phyloP scores from a whole-genome alignment of 2,113 vertebrate genomes.

The Natator depressus region DNA sequence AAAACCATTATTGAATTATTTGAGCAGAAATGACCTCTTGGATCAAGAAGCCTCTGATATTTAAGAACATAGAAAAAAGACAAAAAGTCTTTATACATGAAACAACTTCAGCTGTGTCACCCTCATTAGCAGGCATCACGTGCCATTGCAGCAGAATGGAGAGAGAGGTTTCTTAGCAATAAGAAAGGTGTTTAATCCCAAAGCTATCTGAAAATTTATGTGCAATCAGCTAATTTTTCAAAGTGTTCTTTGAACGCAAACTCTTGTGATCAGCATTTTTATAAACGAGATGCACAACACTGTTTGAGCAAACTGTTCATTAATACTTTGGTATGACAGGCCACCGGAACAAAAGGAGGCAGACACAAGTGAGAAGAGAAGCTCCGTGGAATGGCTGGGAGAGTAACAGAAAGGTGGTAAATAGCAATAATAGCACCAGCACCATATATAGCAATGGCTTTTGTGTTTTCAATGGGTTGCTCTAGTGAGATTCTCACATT shows the following conservation, averaged over 20 bases:
- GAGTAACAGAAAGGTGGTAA: background rate
- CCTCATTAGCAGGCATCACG: background rate
- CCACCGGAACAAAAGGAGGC: conserved; percentile 12
- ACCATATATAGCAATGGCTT: background rate
- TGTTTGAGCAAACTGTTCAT: conserved; percentile 30
- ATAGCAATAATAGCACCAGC: background rate
- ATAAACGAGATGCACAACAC: conserved; percentile 33
- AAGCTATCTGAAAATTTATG: conserved; percentile 47
- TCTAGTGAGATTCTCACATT: background rate
- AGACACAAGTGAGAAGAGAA: background rate
- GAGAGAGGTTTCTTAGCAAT: background rate
- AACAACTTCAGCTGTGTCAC: background rate
- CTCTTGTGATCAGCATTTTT: background rate
- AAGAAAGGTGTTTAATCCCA: background rate
- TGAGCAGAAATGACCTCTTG: background rate
- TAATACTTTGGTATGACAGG: background rate
- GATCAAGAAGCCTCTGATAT: background rate
- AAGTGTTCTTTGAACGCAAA: conserved; percentile 9
- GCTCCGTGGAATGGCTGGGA: background rate
- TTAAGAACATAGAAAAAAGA: background rate
- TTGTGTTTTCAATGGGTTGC: background rate
- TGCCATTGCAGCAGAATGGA: background rate
- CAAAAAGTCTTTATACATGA: conserved; percentile 4
- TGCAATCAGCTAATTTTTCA: conserved; percentile 23
- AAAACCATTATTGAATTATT: background rate